A percentile compares a stretch with the other conserved stretches of the same genome.
phyloP scores from a whole-genome alignment of 64 coral and sea anemone genomes.

The Trachythela sp. region DNA sequence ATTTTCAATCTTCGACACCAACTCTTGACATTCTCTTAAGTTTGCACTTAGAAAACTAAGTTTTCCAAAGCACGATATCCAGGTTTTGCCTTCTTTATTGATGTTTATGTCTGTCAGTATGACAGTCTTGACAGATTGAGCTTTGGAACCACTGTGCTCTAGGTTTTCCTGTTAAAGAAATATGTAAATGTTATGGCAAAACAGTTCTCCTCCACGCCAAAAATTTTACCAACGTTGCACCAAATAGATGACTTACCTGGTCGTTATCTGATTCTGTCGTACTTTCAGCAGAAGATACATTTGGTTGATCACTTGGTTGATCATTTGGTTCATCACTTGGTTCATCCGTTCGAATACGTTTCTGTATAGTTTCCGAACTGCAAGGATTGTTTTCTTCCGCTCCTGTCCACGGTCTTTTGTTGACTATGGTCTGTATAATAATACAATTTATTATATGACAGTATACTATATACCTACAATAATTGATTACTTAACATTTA shows the following conservation, averaged over 20 bases:
- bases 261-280: background rate
- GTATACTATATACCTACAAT: no score
- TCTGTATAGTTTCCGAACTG: background rate
- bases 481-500: no score
- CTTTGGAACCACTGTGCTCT: background rate
- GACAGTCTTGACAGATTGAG: no score
- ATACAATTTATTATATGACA: background rate
- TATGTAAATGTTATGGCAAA: background rate
- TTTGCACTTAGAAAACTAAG: background rate
- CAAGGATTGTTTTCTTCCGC: background rate
- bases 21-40: background rate
- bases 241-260: background rate
- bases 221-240: background rate
- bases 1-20: background rate
- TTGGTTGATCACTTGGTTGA: background rate
- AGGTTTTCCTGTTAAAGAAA: background rate
- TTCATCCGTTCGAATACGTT: background rate
- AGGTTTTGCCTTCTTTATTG: background rate
- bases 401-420: background rate
- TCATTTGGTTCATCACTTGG: background rate
- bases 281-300: slow-evolving; percentile 11
- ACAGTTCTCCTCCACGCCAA: background rate
- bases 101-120: background rate
- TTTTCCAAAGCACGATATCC: background rate
- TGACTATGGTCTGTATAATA: slow-evolving; percentile 7